Percentiles rank a stretch among this genome's conserved stretches.
Evolutionary conservation across 2,888 invertebrate species (phyloP).

Genomic region (Andrena minutula): DNA sequence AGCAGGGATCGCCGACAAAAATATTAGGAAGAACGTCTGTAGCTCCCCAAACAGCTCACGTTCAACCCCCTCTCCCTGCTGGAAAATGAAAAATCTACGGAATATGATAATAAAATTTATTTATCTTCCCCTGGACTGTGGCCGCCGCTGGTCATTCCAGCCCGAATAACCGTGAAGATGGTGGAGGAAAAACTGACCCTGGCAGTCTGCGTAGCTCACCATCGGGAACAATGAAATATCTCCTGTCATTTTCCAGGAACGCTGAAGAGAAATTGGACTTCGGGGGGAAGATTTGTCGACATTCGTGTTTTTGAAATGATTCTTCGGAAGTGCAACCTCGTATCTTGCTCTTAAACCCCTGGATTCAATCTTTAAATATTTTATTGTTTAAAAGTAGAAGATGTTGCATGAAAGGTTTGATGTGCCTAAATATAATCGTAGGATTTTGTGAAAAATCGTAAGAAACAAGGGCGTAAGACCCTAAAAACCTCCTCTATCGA

Average conservation of each 20-base stretch:
- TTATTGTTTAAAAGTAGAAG: no score
- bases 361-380: not conserved
- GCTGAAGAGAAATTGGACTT: conserved; percentile 51
- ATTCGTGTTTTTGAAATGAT: conserved; percentile 33
- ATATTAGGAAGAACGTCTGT: conserved; percentile 53
- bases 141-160: conserved; percentile 46
- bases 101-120: conserved; percentile 79
- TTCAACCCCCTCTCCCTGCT: conserved; percentile 26
- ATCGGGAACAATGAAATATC: conserved; percentile 68
- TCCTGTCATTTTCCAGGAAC: conserved; percentile 67
- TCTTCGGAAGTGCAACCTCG: not conserved
- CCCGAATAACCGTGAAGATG: conserved; percentile 65
- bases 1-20: conserved; percentile 72
- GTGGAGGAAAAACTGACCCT: conserved; percentile 28
- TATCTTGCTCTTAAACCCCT: not conserved
- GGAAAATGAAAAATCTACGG: conserved; percentile 76
- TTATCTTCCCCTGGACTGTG: conserved; percentile 41
- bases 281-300: conserved; percentile 41
- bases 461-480: not conserved
- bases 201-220: conserved; percentile 51
- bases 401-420: not conserved
- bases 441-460: conserved; percentile 19
- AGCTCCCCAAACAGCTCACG: conserved; percentile 28
- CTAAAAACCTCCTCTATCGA: conserved; percentile 9
- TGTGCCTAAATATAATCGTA: not conserved